Base-by-base conservation (phyloP, 2,113 vertebrate species). In the Ceuthmochares aereus region DNA sequence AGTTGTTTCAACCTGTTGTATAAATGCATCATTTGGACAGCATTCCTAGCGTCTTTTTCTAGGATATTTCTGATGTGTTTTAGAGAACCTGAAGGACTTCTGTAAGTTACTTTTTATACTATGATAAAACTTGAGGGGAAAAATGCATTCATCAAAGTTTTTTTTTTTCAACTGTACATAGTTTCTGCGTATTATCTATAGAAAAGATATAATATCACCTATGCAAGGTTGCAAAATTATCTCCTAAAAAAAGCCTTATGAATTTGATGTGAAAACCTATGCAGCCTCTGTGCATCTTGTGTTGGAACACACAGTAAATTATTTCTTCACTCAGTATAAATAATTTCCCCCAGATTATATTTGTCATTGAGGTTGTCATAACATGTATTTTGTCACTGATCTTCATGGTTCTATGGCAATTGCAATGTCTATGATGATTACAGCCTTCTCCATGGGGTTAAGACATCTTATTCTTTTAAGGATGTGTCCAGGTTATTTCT, bases 241-340 rank as follows among this genome's bases (percentile, higher is more conserved):
- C 69, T 97, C 83, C 74, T 93, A 68, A 92, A 85, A 82, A 84
- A 79, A 96, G 95, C 93, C 96, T 96, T 97, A 97, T 34, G 20
- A 76, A 89, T 96, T 94, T 78, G 67, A 89, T 80, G 92, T 95
- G 90, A 91, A 96, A 95, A 80, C 72, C 97, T 97, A 49, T 98
- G 97, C 95, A 92, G 67, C 92, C 91, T 95, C 83, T 66, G 40
- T 89, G 86, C 82, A 96, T 96, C 68, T 95, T 94, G 95, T 90
- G 69, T 89, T 75, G 74, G 93, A 90, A 81, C 83, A 90, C 69
- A 18, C 64, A 66, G 82, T 73, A 58, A 73, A 90, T 92, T 89
- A 87, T 62, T 94, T 93, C 86, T 81, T 77, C 73, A n/a, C 32
- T 56, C 5, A 0, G 19, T 80, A 73, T 36, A 80, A 88, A 56